Evolutionary conservation across 30 jellyfish, hydroid and myxozoan species (phyloP).

Genomic region (Aurelia aurita): DNA sequence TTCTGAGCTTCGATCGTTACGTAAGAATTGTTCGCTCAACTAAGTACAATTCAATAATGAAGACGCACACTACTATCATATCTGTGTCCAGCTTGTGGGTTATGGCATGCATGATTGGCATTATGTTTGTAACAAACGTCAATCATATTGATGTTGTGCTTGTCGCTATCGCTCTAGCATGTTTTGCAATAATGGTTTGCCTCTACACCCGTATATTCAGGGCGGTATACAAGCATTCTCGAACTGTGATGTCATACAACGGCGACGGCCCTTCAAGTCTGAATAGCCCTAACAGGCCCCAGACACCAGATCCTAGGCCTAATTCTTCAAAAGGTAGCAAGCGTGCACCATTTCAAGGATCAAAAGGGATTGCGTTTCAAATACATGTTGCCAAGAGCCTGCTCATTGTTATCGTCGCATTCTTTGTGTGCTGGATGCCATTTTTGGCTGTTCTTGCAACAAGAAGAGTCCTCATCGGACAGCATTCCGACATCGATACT

Average conservation of each 20-base stretch:
- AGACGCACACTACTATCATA: neutral
- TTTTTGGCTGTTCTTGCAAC: slow-evolving; percentile 43
- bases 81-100: slow-evolving; percentile 21
- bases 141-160: slow-evolving; percentile 6
- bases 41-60: slow-evolving; percentile 1
- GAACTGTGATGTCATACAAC: neutral
- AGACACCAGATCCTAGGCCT: neutral
- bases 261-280: neutral
- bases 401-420: slow-evolving; percentile 36
- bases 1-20: slow-evolving; percentile 45
- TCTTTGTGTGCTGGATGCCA: slow-evolving; percentile 71
- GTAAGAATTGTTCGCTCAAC: slow-evolving; percentile 26
- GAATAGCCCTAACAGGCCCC: neutral
- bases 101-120: slow-evolving; percentile 14
- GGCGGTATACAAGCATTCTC: slow-evolving; percentile 19
- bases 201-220: slow-evolving; percentile 18
- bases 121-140: neutral
- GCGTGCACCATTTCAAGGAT: slow-evolving; percentile 8
- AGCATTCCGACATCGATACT: slow-evolving; percentile 8
- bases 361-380: slow-evolving; percentile 10
- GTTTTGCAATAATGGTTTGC: slow-evolving; percentile 13
- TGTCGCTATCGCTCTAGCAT: neutral
- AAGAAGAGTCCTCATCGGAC: slow-evolving; percentile 4
- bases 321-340: neutral
- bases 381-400: slow-evolving; percentile 53